These are phyloP conservation scores for Omphaloscelis lunosa DNA, from an alignment of 2,888 invertebrate genomes.

Conservation along the genomic window DNA sequence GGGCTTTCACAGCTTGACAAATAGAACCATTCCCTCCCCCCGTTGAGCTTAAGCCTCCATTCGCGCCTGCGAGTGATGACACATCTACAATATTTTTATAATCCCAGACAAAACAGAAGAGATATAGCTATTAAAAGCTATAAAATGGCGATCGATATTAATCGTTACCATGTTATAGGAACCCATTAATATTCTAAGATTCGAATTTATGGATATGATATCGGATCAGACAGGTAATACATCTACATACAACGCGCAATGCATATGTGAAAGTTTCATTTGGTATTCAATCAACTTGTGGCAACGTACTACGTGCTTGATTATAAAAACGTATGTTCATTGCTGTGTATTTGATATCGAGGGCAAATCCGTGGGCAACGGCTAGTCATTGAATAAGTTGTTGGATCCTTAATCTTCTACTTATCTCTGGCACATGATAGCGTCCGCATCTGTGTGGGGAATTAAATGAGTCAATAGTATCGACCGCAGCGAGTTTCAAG, in stretches of 20 bases:
- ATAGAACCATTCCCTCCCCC: not conserved
- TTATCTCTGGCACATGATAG: constrained; percentile 51
- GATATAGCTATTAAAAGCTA: constrained; percentile 50
- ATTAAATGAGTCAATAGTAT: constrained; percentile 50
- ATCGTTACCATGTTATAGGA: constrained; percentile 52
- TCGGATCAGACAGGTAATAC: constrained; percentile 25
- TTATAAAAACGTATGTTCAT: constrained; percentile 29
- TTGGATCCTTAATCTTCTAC: constrained; percentile 49
- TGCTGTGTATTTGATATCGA: constrained; percentile 31
- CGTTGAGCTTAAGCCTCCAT: not conserved
- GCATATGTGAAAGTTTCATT: constrained; percentile 48
- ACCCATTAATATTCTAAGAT: constrained; percentile 41
- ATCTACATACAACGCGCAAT: constrained; percentile 25
- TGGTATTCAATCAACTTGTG: constrained; percentile 46
- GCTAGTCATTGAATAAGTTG: constrained; percentile 53
- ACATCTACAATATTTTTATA: constrained; percentile 38
- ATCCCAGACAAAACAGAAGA: constrained; percentile 21
- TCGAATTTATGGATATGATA: constrained; percentile 46
- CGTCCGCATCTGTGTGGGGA: constrained; percentile 35
- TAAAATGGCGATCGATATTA: constrained; percentile 55
- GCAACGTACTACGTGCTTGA: constrained; percentile 34
- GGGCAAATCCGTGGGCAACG: constrained; percentile 49
- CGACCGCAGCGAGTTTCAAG: constrained; percentile 12
- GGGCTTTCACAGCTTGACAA: not conserved
- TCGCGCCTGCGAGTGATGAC: constrained; percentile 6